Percentiles rank a stretch among this genome's conserved stretches.
Conservation (phyloP, 2,113 vertebrate species). For the Crotalus tigris region DNA sequence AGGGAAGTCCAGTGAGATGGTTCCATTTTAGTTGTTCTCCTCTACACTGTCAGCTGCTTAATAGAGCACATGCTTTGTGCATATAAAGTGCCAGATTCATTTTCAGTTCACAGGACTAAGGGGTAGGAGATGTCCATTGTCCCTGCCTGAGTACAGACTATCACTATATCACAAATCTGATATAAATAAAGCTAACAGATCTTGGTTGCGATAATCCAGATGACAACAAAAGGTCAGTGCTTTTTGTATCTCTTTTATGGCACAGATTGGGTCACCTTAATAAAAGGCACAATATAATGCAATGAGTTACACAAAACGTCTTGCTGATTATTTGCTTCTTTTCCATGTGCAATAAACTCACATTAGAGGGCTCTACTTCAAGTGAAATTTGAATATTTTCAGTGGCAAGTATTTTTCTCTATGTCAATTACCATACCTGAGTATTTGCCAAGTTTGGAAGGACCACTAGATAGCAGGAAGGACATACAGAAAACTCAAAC, state of each 20-base stretch:
- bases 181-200: background rate
- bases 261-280: background rate
- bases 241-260: background rate
- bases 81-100: background rate
- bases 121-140: background rate
- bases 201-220: background rate
- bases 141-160: background rate
- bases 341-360: slow-evolving; percentile 37
- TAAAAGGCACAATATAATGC: background rate
- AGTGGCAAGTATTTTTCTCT: slow-evolving; percentile 11
- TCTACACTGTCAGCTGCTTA: background rate
- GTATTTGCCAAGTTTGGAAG: too few relatives aligned
- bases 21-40: background rate
- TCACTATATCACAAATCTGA: background rate
- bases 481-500: too few relatives aligned
- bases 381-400: slow-evolving; percentile 38
- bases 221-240: background rate
- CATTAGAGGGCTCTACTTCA: slow-evolving; percentile 42
- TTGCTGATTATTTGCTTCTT: slow-evolving; percentile 7
- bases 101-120: background rate
- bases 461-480: too few relatives aligned
- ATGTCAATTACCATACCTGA: background rate
- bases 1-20: background rate
- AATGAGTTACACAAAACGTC: background rate
- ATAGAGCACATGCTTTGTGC: background rate